Conservation (phyloP, 2,888 invertebrate genomes). For the Rhopalosiphum nymphaeae region DNA sequence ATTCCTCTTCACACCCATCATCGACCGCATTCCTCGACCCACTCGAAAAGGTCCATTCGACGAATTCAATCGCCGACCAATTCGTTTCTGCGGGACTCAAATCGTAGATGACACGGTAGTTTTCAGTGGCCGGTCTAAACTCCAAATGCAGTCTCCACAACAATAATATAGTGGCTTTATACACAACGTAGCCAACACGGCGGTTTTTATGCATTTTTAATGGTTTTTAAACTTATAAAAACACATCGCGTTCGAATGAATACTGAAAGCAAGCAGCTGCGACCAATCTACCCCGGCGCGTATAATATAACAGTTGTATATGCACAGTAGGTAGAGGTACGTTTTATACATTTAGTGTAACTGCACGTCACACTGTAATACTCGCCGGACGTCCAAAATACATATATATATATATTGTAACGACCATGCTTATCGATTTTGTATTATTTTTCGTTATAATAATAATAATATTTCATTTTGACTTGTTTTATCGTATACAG, state of each 20-base stretch:
- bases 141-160: neutral
- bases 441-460: neutral
- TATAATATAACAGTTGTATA: neutral
- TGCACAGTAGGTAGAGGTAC: neutral
- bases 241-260: neutral
- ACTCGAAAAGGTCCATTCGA: conserved; percentile 26
- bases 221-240: conserved; percentile 26
- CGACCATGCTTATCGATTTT: conserved; percentile 18
- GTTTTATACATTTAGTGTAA: neutral
- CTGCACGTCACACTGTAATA: neutral
- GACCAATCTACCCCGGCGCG: neutral
- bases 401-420: neutral
- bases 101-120: conserved; percentile 30
- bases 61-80: neutral
- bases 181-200: neutral
- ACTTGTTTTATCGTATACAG: neutral
- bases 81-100: neutral
- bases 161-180: neutral
- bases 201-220: neutral
- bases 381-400: neutral
- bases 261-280: neutral
- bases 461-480: conserved; percentile 11
- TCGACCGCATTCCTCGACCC: conserved; percentile 39
- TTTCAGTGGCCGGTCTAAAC: neutral
- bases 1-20: neutral